These are phyloP conservation scores for Drosophila prosaltans DNA, from an alignment of 1,140 invertebrate genomes.

Conservation along the genomic window DNA sequence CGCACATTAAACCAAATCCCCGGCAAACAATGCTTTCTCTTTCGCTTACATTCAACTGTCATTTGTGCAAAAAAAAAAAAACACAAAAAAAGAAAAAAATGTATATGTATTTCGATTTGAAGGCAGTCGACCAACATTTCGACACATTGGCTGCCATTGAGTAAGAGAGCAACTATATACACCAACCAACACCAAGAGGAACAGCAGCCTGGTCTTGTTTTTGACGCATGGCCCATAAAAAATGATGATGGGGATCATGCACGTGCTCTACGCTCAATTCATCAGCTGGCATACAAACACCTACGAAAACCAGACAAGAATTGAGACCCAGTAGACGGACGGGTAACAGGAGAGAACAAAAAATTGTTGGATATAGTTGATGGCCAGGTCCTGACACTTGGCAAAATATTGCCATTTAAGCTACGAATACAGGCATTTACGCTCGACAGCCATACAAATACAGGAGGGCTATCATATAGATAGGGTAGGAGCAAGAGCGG, in stretches of 20 bases:
- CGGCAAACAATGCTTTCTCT: constrained; percentile 15
- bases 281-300: constrained; percentile 65
- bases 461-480: not conserved
- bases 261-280: constrained; percentile 77
- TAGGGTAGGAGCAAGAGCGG: too few relatives aligned
- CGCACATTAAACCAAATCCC: constrained; percentile 31
- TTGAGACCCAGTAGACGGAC: not conserved
- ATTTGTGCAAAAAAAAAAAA: constrained; percentile 22
- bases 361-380: constrained; percentile 48
- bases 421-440: constrained; percentile 73
- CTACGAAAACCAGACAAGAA: constrained; percentile 45
- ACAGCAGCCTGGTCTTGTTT: constrained; percentile 49
- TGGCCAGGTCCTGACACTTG: constrained; percentile 65
- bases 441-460: constrained; percentile 57
- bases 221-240: constrained; percentile 76
- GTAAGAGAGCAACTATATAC: not conserved
- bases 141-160: constrained; percentile 62
- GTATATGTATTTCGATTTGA: constrained; percentile 56
- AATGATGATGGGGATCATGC: constrained; percentile 79
- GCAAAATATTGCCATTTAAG: constrained; percentile 76
- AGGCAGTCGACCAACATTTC: constrained; percentile 54
- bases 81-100: not conserved
- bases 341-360: not conserved
- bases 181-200: constrained; percentile 29
- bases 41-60: constrained; percentile 32